Percentiles rank a stretch among this genome's conserved stretches.
phyloP scores from a whole-genome alignment of 2,113 vertebrate species.

The Noctilio leporinus region DNA sequence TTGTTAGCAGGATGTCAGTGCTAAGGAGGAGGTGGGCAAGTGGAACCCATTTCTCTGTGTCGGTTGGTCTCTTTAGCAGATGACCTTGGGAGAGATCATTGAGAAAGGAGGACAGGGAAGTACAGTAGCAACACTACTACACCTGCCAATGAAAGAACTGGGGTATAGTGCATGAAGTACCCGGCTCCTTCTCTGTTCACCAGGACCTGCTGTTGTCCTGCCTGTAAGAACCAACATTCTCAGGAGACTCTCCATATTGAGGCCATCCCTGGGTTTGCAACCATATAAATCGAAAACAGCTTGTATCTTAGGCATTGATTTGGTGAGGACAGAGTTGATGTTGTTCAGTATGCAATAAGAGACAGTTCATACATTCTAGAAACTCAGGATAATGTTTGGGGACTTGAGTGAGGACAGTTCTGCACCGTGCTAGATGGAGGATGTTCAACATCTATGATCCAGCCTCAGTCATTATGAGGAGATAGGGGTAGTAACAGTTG shows the following conservation, averaged over 20 bases:
- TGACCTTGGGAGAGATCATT: background rate
- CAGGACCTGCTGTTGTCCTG: background rate
- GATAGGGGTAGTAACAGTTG: no score
- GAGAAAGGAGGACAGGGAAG: background rate
- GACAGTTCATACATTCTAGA: background rate
- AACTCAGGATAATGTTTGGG: background rate
- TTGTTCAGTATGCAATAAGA: background rate
- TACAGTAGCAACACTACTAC: no score
- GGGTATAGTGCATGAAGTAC: background rate
- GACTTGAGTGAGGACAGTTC: background rate
- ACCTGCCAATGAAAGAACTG: background rate
- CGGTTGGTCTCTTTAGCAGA: background rate
- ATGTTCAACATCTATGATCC: background rate
- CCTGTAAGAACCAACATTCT: background rate
- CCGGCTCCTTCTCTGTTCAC: background rate
- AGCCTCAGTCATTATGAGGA: background rate
- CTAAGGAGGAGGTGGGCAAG: background rate
- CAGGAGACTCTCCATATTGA: background rate
- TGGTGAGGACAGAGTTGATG: background rate
- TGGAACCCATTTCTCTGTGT: background rate
- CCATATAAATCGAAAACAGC: background rate
- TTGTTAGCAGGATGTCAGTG: background rate
- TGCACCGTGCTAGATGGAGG: background rate
- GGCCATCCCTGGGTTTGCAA: background rate
- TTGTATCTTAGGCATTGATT: background rate